A percentile compares a stretch with the other conserved stretches of the same genome.
These are phyloP conservation scores for Pelosia muscerda DNA, from an alignment of 2,888 invertebrate species.

Conservation along the genomic window DNA sequence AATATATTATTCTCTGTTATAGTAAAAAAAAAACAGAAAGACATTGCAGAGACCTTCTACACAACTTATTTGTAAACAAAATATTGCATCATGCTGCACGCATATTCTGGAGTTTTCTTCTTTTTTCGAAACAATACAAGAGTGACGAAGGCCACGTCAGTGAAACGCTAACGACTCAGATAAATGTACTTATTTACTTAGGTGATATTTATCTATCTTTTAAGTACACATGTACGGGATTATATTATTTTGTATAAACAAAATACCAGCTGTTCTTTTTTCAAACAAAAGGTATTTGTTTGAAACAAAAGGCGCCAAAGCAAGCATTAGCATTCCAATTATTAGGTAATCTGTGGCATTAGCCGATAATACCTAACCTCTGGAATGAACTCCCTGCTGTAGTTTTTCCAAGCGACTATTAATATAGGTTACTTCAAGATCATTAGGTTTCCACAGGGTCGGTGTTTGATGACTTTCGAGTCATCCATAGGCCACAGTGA, in stretches of 20 bases:
- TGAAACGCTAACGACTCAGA: not conserved
- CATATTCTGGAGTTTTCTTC: not conserved
- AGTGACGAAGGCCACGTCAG: conserved; percentile 13
- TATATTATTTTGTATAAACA: not conserved
- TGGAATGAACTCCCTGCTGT: no score
- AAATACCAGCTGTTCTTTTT: not conserved
- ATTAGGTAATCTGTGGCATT: no score
- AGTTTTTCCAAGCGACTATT: no score
- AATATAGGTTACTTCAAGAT: no score
- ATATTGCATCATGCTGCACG: conserved; percentile 1
- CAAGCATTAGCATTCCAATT: not conserved
- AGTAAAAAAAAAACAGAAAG: not conserved
- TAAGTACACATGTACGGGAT: conserved; percentile 1
- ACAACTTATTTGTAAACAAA: not conserved
- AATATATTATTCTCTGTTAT: not conserved
- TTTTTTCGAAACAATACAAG: not conserved
- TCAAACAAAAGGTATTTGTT: no score
- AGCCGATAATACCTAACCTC: no score
- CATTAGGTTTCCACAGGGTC: no score
- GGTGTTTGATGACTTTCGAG: no score
- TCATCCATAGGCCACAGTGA: no score
- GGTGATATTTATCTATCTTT: not conserved
- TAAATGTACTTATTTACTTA: not conserved
- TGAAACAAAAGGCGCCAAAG: not conserved
- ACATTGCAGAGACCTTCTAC: not conserved